Conservation (phyloP, 2,888 invertebrate genomes). For the Schizotus pectinicornis region DNA sequence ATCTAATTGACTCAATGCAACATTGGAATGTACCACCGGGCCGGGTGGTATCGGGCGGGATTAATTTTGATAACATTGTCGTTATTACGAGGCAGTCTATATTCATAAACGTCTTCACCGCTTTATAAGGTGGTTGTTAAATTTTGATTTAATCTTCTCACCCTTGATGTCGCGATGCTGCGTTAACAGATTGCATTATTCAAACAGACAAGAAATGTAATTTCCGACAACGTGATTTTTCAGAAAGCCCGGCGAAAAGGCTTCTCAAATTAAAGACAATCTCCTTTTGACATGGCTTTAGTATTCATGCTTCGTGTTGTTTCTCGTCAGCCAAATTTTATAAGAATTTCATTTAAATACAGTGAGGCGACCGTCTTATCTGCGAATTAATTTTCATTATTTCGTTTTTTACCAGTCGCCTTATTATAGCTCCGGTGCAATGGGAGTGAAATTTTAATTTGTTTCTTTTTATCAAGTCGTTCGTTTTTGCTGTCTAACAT, state of each 20-base stretch:
- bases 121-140: conserved; percentile 49
- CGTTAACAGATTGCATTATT: conserved; percentile 48
- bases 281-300: conserved; percentile 30
- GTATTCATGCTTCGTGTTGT: conserved; percentile 27
- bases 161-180: conserved; percentile 43
- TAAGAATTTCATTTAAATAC: conserved; percentile 29
- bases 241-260: conserved; percentile 9
- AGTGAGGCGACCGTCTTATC: conserved; percentile 14
- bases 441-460: conserved; percentile 17
- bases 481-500: no score
- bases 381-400: conserved; percentile 20
- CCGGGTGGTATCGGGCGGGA: background rate
- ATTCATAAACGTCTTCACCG: conserved; percentile 51
- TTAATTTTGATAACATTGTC: conserved; percentile 26
- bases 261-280: conserved; percentile 22
- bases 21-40: no score
- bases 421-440: conserved; percentile 11
- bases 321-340: conserved; percentile 31
- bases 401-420: conserved; percentile 9
- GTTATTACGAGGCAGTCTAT: conserved; percentile 48
- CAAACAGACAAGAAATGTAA: conserved; percentile 49
- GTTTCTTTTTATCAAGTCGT: background rate
- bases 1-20: no score
- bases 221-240: conserved; percentile 47
- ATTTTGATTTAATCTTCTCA: conserved; percentile 49